Base-by-base conservation (phyloP, 2,113 vertebrate genomes). In the Hippocampus comes region DNA sequence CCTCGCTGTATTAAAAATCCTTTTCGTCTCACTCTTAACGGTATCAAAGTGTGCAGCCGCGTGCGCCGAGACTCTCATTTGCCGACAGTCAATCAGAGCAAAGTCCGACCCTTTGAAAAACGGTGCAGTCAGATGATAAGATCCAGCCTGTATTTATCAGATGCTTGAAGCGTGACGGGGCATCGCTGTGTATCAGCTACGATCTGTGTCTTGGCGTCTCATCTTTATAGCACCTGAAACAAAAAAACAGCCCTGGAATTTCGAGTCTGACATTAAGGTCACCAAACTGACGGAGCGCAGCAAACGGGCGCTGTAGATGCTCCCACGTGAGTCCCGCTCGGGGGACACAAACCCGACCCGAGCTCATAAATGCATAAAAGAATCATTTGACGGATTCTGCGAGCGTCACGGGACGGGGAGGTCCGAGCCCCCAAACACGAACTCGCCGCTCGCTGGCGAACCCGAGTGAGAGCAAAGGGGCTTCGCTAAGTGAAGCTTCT, bases 161-260 rank as follows among this genome's bases (percentile, higher is more conserved):
- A 84, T 81, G 60, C 67, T 83, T 51, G 18, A 73, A 77, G 70
- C 73, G 77, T 85, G 78, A 88, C 80, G 76, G 82, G 73, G 61
- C 77, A 43, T 76, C 71, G n/a, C 76, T 81, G 75, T 88, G 86
- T 81, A 84, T 88, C 86, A 77, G 68, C 67, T 55, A 70, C 69
- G 79, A 78, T 87, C 76, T 69, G 76, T 87, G 84, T 78, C 82
- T 7, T 66, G 64, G 10, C 48, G 76, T 77, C 65, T 84, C 73
- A 85, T 88, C 81, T 89, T 86, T 79, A 79, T 76, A 82, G 82
- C 73, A 65, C 41, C 67, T 5, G 14, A 72, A 71, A 38, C 6
- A 30, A 34, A 34, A 34, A 88, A 90, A 80, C 82, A 78, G 76
- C 81, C 81, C 77, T 73, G 76, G 84, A 84, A 79, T 76, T 81